Base-by-base conservation (phyloP, 2,888 invertebrate species). In the Colletes collaris region DNA sequence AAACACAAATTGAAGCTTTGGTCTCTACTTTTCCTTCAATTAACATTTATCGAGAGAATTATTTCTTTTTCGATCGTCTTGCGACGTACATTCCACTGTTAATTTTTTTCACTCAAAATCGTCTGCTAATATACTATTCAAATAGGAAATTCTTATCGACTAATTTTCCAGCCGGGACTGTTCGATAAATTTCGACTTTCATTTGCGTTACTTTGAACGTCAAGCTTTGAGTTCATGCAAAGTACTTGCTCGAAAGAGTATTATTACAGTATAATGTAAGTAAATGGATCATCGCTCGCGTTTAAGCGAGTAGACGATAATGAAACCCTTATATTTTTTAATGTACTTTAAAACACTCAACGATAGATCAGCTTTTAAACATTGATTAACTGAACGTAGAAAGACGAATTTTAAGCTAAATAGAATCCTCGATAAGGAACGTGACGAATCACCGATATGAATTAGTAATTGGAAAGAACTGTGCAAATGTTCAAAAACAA, bases 201-300 rank as follows among this genome's bases (percentile, higher is more conserved):
- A 6, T 55, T 69, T 69, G 55, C 44, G 35, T 50, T n/a, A 35
- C 49, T 50, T 52, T 60, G 56, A 58, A 65, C 75, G 70, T 58
- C 58, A 63, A 76, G 55, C 65, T 70, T 58, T n/a, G 58, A 53
- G 62, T 62, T 62, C 52, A 46, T 13, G 13, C 13, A 19, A 52
- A 59, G 10, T 40, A 66, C 56, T 63, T 67, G 79, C 79, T 76
- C 76, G 44, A 10, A 76, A 71, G 55, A 58, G 5, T 19, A 55
- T 76, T 66, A 60, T 79, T 63, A 79, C 63, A 59, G 44, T 62
- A 52, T 71, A 67, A 46, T 8, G 44, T 7, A 37, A 66, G 40
- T 75, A 66, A 58, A 76, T 70, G 27, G 62, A 67, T 50, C 35
- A 27, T 19, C 44, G 35, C 16, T 62, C 44, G 27, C 52, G 53